Percentiles rank a stretch among this genome's conserved stretches.
Evolutionary conservation across 2,113 vertebrate species (phyloP).

Genomic region (Centropus unirufus): DNA sequence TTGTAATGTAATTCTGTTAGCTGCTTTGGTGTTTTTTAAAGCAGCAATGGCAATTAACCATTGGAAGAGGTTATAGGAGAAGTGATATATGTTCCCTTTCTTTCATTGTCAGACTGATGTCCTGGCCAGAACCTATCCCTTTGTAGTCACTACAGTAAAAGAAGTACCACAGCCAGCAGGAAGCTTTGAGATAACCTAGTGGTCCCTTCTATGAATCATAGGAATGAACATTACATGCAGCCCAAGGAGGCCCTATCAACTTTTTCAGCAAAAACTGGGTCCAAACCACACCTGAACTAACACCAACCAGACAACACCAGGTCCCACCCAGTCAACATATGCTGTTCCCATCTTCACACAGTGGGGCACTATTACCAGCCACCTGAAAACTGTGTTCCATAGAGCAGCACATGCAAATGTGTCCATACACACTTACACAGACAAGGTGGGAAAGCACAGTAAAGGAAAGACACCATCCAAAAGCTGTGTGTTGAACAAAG

Average conservation of each 20-base stretch:
- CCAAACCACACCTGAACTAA: background rate
- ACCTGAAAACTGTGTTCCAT: background rate
- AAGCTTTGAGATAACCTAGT: background rate
- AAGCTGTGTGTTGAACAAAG: background rate
- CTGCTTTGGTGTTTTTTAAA: background rate
- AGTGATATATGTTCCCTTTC: background rate
- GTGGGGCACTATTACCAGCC: rapidly evolving
- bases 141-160: background rate
- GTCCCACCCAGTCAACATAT: background rate
- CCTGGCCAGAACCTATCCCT: background rate
- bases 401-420: rapidly evolving
- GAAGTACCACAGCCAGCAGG: background rate
- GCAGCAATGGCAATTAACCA: background rate
- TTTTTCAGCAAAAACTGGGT: background rate
- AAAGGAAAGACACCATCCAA: background rate
- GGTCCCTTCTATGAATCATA: background rate
- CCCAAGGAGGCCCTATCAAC: background rate
- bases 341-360: background rate
- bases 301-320: background rate
- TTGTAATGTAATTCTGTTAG: background rate
- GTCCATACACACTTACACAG: background rate
- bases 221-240: background rate
- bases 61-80: background rate
- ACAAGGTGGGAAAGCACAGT: background rate
- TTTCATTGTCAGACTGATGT: background rate